phyloP scores from a whole-genome alignment of 2,888 invertebrate species.

The Carabus problematicus region DNA sequence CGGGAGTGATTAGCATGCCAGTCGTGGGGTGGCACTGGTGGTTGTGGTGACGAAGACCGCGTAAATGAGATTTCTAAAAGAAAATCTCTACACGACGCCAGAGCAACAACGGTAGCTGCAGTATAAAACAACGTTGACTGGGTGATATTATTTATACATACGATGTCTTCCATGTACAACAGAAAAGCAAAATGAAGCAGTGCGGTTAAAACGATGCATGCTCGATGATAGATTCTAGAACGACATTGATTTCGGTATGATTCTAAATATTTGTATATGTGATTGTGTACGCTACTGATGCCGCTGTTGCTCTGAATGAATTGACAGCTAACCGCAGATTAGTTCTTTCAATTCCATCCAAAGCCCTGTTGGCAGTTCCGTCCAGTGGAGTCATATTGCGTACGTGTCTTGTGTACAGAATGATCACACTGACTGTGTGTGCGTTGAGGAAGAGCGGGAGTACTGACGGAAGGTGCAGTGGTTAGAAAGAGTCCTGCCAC shows the following conservation, averaged over 20 bases:
- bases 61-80: background rate
- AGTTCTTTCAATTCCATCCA: conserved; percentile 33
- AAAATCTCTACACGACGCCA: no score
- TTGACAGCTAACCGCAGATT: conserved; percentile 23
- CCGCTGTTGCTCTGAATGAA: background rate
- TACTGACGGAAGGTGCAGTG: background rate
- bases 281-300: no score
- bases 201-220: no score
- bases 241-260: no score
- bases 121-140: no score
- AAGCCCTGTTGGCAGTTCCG: background rate
- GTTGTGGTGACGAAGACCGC: background rate
- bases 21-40: conserved; percentile 45
- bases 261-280: no score
- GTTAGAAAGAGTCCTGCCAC: no score
- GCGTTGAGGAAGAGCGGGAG: conserved; percentile 2
- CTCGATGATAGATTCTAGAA: no score
- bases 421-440: conserved; percentile 10
- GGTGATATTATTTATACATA: no score
- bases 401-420: conserved; percentile 27
- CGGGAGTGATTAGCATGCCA: conserved; percentile 65
- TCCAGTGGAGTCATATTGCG: conserved; percentile 26
- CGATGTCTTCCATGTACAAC: no score
- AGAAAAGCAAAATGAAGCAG: no score
- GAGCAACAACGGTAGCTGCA: no score